phyloP scores from a whole-genome alignment of 1,140 invertebrate genomes.

The Philopotamus ludificatus region DNA sequence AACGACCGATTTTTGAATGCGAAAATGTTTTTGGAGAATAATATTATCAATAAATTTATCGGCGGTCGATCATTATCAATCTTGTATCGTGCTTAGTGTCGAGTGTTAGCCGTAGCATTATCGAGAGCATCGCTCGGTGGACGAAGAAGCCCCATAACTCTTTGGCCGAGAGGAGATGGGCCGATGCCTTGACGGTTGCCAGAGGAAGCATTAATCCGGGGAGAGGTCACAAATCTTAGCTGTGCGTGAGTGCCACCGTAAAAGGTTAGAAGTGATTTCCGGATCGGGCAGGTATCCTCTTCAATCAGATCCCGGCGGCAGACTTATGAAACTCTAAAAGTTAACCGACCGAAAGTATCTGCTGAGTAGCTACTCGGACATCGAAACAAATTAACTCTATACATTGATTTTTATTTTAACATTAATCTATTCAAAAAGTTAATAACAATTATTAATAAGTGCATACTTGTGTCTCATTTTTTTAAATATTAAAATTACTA shows the following conservation, averaged over 20 bases:
- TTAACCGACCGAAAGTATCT: too few relatives aligned
- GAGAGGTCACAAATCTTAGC: constrained; percentile 9
- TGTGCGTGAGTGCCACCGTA: constrained; percentile 6
- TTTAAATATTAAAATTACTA: too few relatives aligned
- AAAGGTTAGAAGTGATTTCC: constrained; percentile 11
- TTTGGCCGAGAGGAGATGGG: background rate
- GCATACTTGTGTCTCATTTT: too few relatives aligned
- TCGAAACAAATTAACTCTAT: too few relatives aligned
- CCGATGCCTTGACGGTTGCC: background rate
- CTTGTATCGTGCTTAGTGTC: constrained; percentile 1
- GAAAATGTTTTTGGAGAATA: background rate
- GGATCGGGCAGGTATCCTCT: constrained; percentile 7
- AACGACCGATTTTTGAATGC: constrained; percentile 11
- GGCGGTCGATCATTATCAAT: constrained; percentile 6
- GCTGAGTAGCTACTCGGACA: too few relatives aligned
- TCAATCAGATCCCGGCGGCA: constrained; percentile 3
- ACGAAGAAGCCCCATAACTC: constrained; percentile 4
- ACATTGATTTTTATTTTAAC: too few relatives aligned
- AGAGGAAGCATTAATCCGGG: constrained; percentile 11
- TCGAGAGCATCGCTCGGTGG: background rate
- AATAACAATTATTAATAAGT: too few relatives aligned
- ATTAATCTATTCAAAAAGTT: too few relatives aligned
- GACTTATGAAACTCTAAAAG: too few relatives aligned
- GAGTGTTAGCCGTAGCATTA: background rate
- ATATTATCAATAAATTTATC: constrained; percentile 10